Percentiles rank a stretch among this genome's conserved stretches.
These are phyloP conservation scores for Morpho deidamia DNA, from an alignment of 2,888 invertebrate genomes.

Conservation along the genomic window DNA sequence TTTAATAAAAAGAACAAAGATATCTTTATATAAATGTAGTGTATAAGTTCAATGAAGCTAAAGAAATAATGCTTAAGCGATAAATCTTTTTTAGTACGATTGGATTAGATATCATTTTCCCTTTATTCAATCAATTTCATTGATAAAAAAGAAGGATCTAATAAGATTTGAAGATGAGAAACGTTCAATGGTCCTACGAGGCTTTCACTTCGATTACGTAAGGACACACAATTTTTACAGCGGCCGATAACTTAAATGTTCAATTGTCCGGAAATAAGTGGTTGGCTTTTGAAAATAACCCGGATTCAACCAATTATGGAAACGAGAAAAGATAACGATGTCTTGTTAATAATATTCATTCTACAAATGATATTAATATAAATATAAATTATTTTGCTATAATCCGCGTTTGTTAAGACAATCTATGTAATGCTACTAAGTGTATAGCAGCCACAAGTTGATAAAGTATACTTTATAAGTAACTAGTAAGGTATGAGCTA, in stretches of 20 bases:
- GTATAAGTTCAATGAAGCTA: too few species aligned
- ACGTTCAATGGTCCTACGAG: slow-evolving; percentile 18
- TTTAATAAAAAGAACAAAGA: background rate
- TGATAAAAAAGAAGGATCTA: slow-evolving; percentile 11
- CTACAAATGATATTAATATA: too few species aligned
- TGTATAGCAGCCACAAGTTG: too few species aligned
- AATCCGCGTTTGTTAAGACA: too few species aligned
- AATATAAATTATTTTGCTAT: too few species aligned
- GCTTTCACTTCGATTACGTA: slow-evolving; percentile 37
- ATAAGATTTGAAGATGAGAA: slow-evolving; percentile 20
- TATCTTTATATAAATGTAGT: background rate
- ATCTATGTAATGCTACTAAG: too few species aligned
- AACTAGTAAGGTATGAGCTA: too few species aligned
- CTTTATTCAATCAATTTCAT: background rate
- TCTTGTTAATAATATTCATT: too few species aligned
- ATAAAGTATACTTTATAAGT: too few species aligned
- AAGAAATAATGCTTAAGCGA: too few species aligned
- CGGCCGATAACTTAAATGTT: slow-evolving; percentile 50
- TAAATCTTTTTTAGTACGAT: too few species aligned
- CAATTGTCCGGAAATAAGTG: slow-evolving; percentile 65
- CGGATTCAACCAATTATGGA: slow-evolving; percentile 30
- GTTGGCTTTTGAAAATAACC: slow-evolving; percentile 35
- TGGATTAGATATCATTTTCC: too few species aligned
- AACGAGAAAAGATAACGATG: slow-evolving; percentile 26
- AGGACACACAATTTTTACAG: slow-evolving; percentile 52